Percentiles rank a stretch among this genome's conserved stretches.
phyloP scores from a whole-genome alignment of 2,888 invertebrate species.

The Nebria brevicollis region DNA sequence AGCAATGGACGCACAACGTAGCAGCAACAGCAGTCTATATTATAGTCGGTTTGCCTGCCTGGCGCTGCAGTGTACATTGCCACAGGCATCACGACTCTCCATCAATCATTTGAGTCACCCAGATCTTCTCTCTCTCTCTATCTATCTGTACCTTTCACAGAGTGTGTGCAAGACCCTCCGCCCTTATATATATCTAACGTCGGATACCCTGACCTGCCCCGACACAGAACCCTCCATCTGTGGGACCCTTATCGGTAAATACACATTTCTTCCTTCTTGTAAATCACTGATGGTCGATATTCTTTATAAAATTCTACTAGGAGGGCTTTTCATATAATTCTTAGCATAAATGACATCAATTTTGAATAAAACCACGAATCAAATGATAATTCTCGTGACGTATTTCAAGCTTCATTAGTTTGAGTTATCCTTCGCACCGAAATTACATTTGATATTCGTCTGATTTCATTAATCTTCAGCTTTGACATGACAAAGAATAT shows the following conservation, averaged over 20 bases:
- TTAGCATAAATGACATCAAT: no score
- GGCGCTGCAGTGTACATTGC: not conserved
- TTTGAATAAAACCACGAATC: no score
- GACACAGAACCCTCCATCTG: constrained; percentile 7
- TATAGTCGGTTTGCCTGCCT: no score
- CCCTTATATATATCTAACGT: not conserved
- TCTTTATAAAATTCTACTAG: no score
- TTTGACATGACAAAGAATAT: no score
- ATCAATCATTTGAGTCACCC: constrained; percentile 46
- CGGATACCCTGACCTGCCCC: constrained; percentile 1
- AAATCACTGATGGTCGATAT: not conserved
- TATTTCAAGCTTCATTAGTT: no score
- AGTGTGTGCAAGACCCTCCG: not conserved
- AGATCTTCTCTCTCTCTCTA: not conserved
- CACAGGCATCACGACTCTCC: constrained; percentile 31
- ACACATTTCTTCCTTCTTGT: not conserved
- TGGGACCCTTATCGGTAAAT: constrained; percentile 22
- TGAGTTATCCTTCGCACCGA: no score
- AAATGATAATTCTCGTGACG: no score
- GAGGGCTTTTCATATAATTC: no score
- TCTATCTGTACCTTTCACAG: not conserved
- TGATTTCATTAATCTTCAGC: no score
- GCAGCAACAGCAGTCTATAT: no score
- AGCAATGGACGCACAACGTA: not conserved
- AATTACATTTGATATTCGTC: no score